Conservation (phyloP, 1,140 invertebrate genomes). For the Sminthurinus signatus region DNA sequence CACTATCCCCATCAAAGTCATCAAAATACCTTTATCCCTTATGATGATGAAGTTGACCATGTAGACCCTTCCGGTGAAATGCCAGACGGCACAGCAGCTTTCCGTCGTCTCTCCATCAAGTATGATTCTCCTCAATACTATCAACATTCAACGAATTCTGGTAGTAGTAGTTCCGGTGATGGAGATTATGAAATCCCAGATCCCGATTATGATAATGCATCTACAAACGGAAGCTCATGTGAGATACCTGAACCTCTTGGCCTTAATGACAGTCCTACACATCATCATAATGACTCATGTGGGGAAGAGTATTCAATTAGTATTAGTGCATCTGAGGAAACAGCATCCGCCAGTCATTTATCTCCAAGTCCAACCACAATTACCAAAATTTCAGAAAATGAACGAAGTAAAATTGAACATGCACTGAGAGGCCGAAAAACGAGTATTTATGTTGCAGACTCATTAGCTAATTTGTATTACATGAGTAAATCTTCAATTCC, state of each 20-base stretch:
- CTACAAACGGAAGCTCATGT: conserved; percentile 24
- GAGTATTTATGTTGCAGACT: conserved; percentile 68
- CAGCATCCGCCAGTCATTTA: conserved; percentile 1
- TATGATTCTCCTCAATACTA: conserved; percentile 11
- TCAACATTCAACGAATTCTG: conserved; percentile 16
- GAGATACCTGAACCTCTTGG: conserved; percentile 12
- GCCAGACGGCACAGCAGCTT: background rate
- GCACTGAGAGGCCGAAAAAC: conserved; percentile 73
- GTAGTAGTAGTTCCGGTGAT: conserved; percentile 8
- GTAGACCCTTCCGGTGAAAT: background rate
- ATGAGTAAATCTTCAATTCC: conserved; percentile 47
- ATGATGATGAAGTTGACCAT: conserved; percentile 4
- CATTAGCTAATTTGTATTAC: conserved; percentile 70
- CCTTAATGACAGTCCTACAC: background rate
- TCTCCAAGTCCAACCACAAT: conserved; percentile 7
- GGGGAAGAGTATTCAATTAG: conserved; percentile 30
- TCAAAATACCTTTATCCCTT: background rate
- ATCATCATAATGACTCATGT: conserved; percentile 17
- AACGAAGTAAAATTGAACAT: conserved; percentile 67
- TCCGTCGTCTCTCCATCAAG: conserved; percentile 4
- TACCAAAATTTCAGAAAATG: conserved; percentile 56
- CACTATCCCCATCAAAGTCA: background rate
- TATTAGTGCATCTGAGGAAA: conserved; percentile 10
- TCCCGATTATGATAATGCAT: conserved; percentile 35
- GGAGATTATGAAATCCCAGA: conserved; percentile 35